Percentiles rank a stretch among this genome's conserved stretches.
Evolutionary conservation across 2,797 vertebrate genomes (phyloP).

Genomic region (Limnodromus scolopaceus): DNA sequence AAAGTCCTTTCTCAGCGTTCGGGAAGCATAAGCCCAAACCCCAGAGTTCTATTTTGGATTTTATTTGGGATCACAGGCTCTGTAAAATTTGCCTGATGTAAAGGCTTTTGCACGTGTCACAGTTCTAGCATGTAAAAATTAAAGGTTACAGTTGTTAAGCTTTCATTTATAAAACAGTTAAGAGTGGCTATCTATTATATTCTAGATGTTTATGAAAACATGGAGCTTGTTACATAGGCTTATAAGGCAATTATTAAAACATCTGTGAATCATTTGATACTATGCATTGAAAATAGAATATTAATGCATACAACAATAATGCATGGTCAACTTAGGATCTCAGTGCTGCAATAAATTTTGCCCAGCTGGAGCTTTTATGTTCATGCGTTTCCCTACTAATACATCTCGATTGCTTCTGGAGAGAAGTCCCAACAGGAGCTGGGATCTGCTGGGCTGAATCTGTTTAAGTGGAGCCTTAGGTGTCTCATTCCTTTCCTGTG

Average conservation of each 20-base stretch:
- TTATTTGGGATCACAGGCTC: neutral
- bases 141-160: neutral
- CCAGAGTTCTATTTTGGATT: neutral
- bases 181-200: neutral
- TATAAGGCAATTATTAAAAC: neutral
- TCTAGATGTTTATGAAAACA: neutral
- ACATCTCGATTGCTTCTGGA: neutral
- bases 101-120: neutral
- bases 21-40: neutral
- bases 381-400: neutral
- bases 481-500: neutral
- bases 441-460: neutral
- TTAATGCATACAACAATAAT: neutral
- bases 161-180: neutral
- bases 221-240: neutral
- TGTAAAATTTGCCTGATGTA: neutral
- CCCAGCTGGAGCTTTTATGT: neutral
- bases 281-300: neutral
- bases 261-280: neutral
- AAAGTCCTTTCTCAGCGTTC: neutral
- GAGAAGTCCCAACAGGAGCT: neutral
- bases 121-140: neutral
- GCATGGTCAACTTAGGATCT: neutral
- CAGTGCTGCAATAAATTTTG: neutral
- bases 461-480: neutral